Evolutionary conservation across 2,113 vertebrate species (phyloP), one percentile per base, ranked within the genome.

Genomic region (Bubo bubo): DNA sequence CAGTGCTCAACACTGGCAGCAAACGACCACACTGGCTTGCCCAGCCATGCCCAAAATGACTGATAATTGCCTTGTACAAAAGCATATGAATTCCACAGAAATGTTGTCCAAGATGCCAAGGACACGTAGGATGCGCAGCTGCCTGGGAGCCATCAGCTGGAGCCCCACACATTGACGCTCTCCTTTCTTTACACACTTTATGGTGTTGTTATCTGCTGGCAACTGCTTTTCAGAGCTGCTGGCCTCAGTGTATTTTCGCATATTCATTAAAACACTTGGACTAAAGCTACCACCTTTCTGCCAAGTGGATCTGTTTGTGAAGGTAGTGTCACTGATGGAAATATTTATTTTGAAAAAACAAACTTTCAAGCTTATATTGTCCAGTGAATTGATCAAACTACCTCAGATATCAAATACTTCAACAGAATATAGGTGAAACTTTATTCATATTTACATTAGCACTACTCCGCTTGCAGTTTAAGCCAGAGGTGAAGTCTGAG

Each of bases 221-320:
- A 86, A 2, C 22, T 21, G 86, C 80, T 79, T 73, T 64, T 11
- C 71, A 80, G 83, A 88, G 89, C 71, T 81, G 16, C 24, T 59
- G 86, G 64, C 72, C 81, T 60, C 20, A 37, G 14, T 23, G 66
- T 49, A 8, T 58, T 84, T 72, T 37, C 72, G 83, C 73, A 82
- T 0, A 87, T 62, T 85, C 91, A 93, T 79, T 95, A 87, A 91
- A 95, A 91, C 81, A 32, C 56, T 82, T 96, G 95, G 95, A 85
- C 17, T 37, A 10, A 74, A 89, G 22, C 30, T 49, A 1, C 43
- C 35, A 60, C 32, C 49, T 72, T 52, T 27, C 60, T 95, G 95
- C 91, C 95, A 93, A 79, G 63, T 43, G 56, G 76, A 35, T 56
- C 76, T 82, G 27, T 20, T 49, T 43, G 60, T 19, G 80, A 84